Percentiles rank a stretch among this genome's conserved stretches.
phyloP scores from a whole-genome alignment of 2,888 invertebrate genomes.

The Scaptomyza reducta region DNA sequence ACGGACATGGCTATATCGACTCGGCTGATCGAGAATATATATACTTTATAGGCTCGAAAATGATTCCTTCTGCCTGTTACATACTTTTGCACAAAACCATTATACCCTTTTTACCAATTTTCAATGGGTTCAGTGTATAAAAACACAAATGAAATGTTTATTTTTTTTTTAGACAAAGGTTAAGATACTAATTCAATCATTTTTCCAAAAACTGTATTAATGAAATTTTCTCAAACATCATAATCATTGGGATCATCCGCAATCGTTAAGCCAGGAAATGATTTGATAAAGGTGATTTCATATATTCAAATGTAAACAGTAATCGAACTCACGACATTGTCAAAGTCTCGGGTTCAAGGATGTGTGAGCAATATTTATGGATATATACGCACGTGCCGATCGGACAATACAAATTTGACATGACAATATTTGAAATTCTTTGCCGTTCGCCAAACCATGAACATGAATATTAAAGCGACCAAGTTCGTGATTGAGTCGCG shows the following conservation, averaged over 20 bases:
- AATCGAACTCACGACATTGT: slow-evolving; percentile 14
- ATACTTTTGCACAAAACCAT: no score
- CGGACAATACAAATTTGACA: slow-evolving; percentile 9
- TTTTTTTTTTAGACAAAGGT: no score
- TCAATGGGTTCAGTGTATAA: no score
- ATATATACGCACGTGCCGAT: slow-evolving; percentile 58
- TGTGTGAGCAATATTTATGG: slow-evolving; percentile 35
- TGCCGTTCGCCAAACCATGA: slow-evolving; percentile 17
- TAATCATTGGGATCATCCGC: neutral
- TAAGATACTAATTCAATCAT: no score
- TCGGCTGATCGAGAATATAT: no score
- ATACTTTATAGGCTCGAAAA: no score
- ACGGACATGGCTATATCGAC: no score
- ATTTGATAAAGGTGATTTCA: neutral
- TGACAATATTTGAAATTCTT: slow-evolving; percentile 52
- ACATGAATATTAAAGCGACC: slow-evolving; percentile 35
- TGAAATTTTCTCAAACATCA: no score
- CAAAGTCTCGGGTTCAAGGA: slow-evolving; percentile 59
- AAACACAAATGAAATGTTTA: no score
- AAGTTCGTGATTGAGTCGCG: slow-evolving; percentile 47
- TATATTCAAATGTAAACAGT: neutral
- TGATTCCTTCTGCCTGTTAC: no score
- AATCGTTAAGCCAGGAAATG: slow-evolving; percentile 27
- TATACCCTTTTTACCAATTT: no score
- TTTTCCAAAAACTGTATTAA: no score